Conservation (phyloP, 1,140 invertebrate species). For the Nymphalis io region DNA sequence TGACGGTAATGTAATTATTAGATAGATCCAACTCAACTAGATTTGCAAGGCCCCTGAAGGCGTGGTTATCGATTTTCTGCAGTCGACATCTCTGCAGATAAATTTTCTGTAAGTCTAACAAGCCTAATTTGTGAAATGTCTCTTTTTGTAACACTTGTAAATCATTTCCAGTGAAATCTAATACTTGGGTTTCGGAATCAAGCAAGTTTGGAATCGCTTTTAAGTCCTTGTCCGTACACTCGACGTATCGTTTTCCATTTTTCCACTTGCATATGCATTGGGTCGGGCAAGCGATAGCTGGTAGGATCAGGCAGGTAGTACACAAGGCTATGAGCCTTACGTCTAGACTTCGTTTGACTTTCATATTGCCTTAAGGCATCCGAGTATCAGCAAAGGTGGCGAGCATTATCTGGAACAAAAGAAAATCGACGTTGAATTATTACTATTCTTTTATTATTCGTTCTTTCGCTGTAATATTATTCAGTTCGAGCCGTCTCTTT, state of each 20-base stretch:
- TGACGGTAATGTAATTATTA: conserved; percentile 87
- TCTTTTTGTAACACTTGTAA: conserved; percentile 88
- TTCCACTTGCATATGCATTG: conserved; percentile 95
- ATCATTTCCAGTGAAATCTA: conserved; percentile 92
- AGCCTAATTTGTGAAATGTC: conserved; percentile 87
- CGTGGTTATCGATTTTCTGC: conserved; percentile 87
- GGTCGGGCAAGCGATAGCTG: conserved; percentile 85
- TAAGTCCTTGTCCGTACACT: conserved; percentile 89
- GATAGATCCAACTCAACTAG: conserved; percentile 94
- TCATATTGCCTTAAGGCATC: conserved; percentile 74
- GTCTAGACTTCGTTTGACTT: conserved; percentile 62
- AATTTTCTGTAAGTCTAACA: conserved; percentile 93
- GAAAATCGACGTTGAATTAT: conserved; percentile 49
- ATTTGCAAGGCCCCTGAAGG: conserved; percentile 92
- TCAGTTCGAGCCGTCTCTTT: conserved; percentile 38
- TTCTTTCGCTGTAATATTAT: conserved; percentile 38
- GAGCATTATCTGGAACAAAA: conserved; percentile 77
- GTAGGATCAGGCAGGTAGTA: conserved; percentile 67
- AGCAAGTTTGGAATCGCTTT: conserved; percentile 89
- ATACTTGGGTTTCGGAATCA: conserved; percentile 92
- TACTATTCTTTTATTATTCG: conserved; percentile 29
- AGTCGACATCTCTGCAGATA: conserved; percentile 89
- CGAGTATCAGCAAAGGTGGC: conserved; percentile 47
- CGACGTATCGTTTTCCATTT: conserved; percentile 93
- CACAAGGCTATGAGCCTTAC: conserved; percentile 71